Base-by-base conservation (phyloP, 2,113 vertebrate species). In the Ivindomyrus marchei region DNA sequence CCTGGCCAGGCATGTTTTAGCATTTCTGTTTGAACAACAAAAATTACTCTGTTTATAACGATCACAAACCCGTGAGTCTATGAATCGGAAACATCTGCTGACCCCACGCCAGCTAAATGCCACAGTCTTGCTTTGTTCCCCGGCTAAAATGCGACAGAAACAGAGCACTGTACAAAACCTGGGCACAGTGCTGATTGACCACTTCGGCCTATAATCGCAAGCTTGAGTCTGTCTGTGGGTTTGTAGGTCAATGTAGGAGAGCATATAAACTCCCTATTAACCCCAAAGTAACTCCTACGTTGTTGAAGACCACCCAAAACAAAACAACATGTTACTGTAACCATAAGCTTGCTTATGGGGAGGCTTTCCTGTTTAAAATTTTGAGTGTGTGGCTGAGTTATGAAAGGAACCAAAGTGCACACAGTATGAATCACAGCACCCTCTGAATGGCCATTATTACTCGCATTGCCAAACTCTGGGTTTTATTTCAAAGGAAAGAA, bases 401-500 rank as follows among this genome's bases (percentile, higher is more conserved):
- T 90, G 85, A 90, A 77, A 87, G 56, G 47, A 66, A 47, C 36
- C 19, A 50, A 13, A 56, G 36, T 36, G 47, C 45, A 77, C 77
- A 42, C 31, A 52, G 49, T 31, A 83, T 83, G 87, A 91, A 77
- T 56, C 45, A 80, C 45, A 56, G 88, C 53, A 93, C 89, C 92
- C 92, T 90, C 90, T 92, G 87, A 93, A 94, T 92, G 84, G 62
- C 91, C 94, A 45, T 92, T 91, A 90, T 92, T 94, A 95, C 94
- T 90, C 91, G 91, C 89, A 91, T n/a, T 88, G 49, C 91, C 91
- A 95, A 94, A 96, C 94, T 94, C 93, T 91, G 93, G 93, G 95
- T 94, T 96, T 94, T 95, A 92, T 95, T 94, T 92, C 91, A 96
- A 94, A 95, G 95, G 94, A 95, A 96, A 94, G 56, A 94, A 94